These are phyloP conservation scores for Pheosia gnoma DNA, from an alignment of 2,888 invertebrate species.

Conservation along the genomic window DNA sequence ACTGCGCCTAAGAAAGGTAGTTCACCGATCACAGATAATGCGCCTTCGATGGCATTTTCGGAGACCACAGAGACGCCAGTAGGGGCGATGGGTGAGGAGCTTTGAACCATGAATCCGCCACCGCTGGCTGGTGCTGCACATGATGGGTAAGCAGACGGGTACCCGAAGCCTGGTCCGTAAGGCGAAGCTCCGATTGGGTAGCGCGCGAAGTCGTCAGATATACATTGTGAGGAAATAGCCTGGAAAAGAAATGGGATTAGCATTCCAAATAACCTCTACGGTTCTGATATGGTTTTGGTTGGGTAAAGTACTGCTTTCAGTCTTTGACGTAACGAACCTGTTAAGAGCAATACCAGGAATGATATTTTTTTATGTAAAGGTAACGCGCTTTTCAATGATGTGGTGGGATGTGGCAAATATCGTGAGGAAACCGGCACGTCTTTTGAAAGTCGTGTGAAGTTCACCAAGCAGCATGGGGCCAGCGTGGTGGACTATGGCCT, in stretches of 20 bases:
- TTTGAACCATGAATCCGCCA: constrained; percentile 32
- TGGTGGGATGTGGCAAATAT: too few species aligned
- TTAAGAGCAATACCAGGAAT: too few species aligned
- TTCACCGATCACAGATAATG: constrained; percentile 34
- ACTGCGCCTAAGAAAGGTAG: constrained; percentile 40
- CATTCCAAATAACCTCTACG: neutral
- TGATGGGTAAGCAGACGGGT: constrained; percentile 1
- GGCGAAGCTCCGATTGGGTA: constrained; percentile 5
- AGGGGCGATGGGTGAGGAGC: constrained; percentile 35
- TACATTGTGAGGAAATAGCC: neutral
- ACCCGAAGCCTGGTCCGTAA: constrained; percentile 5
- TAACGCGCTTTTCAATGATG: too few species aligned
- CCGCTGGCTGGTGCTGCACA: constrained; percentile 12
- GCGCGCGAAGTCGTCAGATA: neutral
- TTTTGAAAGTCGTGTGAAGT: too few species aligned
- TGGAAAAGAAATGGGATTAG: neutral
- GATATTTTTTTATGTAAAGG: too few species aligned
- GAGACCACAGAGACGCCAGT: constrained; percentile 39
- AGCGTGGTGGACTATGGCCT: too few species aligned
- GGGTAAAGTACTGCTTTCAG: too few species aligned
- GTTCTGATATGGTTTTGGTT: too few species aligned
- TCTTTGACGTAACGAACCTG: too few species aligned
- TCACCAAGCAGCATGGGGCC: too few species aligned
- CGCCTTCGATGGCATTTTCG: constrained; percentile 44
- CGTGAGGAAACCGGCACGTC: too few species aligned